These are phyloP conservation scores for Oxyruncus cristatus DNA, from an alignment of 2,113 vertebrate species.

Conservation along the genomic window DNA sequence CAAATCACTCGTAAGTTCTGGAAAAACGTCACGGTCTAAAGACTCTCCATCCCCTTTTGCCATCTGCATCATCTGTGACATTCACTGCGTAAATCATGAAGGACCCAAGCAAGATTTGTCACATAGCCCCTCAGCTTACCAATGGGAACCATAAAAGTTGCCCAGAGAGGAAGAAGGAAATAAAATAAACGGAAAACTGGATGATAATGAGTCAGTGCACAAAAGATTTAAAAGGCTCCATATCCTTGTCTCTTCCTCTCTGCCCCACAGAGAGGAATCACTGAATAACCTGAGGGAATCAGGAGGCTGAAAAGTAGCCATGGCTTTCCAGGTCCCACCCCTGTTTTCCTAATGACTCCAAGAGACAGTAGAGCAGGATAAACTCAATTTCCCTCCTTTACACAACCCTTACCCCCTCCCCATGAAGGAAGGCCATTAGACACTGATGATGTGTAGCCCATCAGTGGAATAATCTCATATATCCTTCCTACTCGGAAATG, in stretches of 20 bases:
- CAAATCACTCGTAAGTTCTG: background rate
- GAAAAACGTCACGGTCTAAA: background rate
- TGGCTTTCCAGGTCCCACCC: background rate
- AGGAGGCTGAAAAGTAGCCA: background rate
- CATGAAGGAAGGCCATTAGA: constrained; percentile 44
- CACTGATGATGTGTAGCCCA: constrained; percentile 50
- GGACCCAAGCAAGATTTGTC: background rate
- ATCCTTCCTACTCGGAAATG: constrained; percentile 54
- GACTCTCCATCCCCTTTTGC: background rate
- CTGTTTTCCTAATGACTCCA: background rate
- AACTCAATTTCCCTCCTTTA: constrained; percentile 42
- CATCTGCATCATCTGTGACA: background rate
- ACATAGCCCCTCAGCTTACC: background rate
- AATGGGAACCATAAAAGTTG: background rate
- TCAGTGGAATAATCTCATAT: constrained; percentile 33
- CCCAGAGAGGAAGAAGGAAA: constrained; percentile 25
- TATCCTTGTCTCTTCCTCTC: background rate
- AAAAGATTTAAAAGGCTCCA: background rate
- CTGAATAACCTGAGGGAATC: background rate
- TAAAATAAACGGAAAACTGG: constrained; percentile 13
- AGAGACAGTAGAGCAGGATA: constrained; percentile 12
- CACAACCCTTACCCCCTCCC: background rate
- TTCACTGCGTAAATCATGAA: background rate
- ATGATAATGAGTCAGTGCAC: background rate
- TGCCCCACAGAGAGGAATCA: background rate